Evolutionary conservation across 1,140 invertebrate genomes (phyloP).

Genomic region (Hylaeus anthracinus): DNA sequence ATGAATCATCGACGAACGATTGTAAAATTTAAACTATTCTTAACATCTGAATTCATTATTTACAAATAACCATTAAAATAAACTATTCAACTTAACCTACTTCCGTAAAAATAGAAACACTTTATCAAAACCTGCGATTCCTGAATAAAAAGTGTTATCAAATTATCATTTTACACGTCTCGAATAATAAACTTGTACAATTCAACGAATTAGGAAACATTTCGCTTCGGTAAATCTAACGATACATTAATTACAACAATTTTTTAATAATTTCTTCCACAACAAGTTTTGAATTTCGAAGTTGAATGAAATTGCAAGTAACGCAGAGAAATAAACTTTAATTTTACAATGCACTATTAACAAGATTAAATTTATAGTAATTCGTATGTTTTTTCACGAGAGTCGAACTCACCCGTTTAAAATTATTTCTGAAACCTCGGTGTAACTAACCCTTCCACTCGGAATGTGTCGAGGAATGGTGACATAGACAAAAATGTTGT

Average conservation of each 20-base stretch:
- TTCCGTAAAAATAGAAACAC: not conserved
- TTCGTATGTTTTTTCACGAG: not conserved
- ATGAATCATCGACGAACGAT: not conserved
- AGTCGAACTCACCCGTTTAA: conserved; percentile 17
- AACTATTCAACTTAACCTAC: not conserved
- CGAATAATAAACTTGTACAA: not conserved
- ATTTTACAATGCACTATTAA: not conserved
- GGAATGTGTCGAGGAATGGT: not conserved
- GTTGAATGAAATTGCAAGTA: not conserved
- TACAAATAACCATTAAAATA: not conserved
- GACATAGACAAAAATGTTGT: not conserved
- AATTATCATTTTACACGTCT: not conserved
- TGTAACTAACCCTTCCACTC: not conserved
- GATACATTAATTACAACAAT: not conserved
- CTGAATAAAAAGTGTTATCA: not conserved
- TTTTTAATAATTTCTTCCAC: not conserved
- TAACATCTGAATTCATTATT: not conserved
- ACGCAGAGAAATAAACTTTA: not conserved
- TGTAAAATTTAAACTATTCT: not conserved
- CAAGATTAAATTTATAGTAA: not conserved
- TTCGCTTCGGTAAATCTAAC: not conserved
- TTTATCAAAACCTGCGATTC: not conserved
- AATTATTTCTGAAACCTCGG: not conserved
- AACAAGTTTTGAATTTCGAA: not conserved
- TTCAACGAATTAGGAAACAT: not conserved